phyloP scores from a whole-genome alignment of 1,140 invertebrate genomes.

The Mya arenaria region DNA sequence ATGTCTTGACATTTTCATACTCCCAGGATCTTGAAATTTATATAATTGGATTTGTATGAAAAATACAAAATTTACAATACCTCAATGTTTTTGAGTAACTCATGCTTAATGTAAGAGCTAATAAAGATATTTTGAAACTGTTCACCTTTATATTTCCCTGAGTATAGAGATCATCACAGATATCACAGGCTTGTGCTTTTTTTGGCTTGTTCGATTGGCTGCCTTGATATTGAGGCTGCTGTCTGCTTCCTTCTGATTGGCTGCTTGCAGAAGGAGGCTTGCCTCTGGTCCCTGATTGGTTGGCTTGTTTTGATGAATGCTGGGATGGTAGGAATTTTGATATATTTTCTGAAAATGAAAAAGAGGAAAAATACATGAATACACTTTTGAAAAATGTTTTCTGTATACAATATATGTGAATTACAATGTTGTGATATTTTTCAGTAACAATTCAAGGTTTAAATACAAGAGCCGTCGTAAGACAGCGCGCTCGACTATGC shows the following conservation, averaged over 20 bases:
- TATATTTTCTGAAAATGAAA: background rate
- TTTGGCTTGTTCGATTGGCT: background rate
- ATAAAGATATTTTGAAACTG: too few relatives aligned
- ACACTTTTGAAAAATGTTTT: too few relatives aligned
- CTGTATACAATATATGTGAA: too few relatives aligned
- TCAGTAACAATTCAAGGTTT: too few relatives aligned
- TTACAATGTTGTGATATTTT: too few relatives aligned
- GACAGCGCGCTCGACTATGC: background rate
- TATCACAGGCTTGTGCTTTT: background rate
- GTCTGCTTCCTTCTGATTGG: background rate
- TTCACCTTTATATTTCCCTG: constrained; percentile 10
- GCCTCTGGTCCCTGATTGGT: background rate
- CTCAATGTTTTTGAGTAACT: too few relatives aligned
- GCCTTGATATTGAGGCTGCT: background rate
- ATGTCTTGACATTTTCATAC: too few relatives aligned
- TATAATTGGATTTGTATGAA: too few relatives aligned
- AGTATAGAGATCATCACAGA: constrained; percentile 25
- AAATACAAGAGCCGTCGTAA: background rate
- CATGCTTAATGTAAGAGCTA: too few relatives aligned
- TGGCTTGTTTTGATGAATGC: background rate
- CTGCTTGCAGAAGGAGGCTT: background rate
- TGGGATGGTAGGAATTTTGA: background rate
- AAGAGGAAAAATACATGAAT: too few relatives aligned
- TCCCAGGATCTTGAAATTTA: too few relatives aligned
- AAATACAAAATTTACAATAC: too few relatives aligned